A percentile compares a stretch with the other conserved stretches of the same genome.
Conservation (phyloP, 92 coral and sea anemone species). For the Chrysogorgia sp. region DNA sequence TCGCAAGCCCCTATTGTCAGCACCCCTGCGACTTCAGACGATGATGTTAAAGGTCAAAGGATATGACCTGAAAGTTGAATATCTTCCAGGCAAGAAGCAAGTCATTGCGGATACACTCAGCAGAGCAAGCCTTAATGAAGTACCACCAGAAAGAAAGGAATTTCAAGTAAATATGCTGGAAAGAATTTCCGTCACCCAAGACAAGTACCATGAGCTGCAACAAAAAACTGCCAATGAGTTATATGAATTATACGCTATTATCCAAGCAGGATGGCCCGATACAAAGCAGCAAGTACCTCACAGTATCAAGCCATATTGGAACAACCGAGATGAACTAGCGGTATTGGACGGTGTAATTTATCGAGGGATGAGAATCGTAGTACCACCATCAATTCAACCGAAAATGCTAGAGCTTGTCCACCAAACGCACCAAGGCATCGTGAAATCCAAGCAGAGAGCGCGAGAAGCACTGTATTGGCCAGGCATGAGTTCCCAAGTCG, state of each 20-base stretch:
- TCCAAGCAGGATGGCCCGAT: constrained; percentile 65
- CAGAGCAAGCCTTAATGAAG: constrained; percentile 58
- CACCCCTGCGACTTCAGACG: too few species aligned
- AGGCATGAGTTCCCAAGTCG: constrained; percentile 57
- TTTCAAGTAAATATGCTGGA: constrained; percentile 52
- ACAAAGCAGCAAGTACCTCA: constrained; percentile 32
- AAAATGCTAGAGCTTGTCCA: constrained; percentile 57
- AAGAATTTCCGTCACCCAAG: constrained; percentile 58
- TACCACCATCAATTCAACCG: constrained; percentile 62
- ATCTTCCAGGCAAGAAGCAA: constrained; percentile 56
- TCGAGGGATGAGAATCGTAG: constrained; percentile 44
- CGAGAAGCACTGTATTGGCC: constrained; percentile 67
- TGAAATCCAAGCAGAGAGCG: constrained; percentile 63
- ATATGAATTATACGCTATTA: constrained; percentile 27
- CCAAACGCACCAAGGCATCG: constrained; percentile 52
- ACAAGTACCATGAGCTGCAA: constrained; percentile 56
- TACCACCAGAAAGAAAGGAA: constrained; percentile 57
- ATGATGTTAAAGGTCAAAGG: too few species aligned
- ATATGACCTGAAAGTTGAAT: constrained; percentile 66
- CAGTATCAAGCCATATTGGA: constrained; percentile 3
- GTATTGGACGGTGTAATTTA: constrained; percentile 3
- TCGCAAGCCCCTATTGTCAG: constrained; percentile 34
- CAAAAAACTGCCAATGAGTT: constrained; percentile 61
- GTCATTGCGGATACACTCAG: constrained; percentile 61
- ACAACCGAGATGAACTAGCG: neutral